Evolutionary conservation across 2,797 vertebrate genomes (phyloP), one percentile per base, ranked within the genome.

Genomic region (Crax fasciolata): DNA sequence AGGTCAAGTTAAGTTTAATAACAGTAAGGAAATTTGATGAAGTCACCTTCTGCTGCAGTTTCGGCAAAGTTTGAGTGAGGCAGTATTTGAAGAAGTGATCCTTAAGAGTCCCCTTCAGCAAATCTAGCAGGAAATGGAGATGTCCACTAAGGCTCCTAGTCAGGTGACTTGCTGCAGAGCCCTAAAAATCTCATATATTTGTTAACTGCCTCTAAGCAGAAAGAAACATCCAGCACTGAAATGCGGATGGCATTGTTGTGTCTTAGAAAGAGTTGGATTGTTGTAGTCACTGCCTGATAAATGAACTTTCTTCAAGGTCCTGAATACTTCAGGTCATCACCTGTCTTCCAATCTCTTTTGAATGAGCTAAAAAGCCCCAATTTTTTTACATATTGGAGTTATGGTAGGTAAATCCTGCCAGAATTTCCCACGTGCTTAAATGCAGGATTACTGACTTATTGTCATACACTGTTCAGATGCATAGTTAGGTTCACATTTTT

Each of bases 1-100:
- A 71, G 78, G 54, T 76, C 70, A 89, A 85, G 30, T 57, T 63
- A 57, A 74, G 39, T 90, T 79, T 80, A 92, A 72, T 68, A 89
- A 80, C 46, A 83, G 49, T 48, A 13, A 75, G 54, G 30, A 90
- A 93, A 58, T 87, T 35, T 43, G 46, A 65, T 71, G 39, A 84
- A 18, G 25, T 92, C 44, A 75, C 25, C 39, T 72, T 90, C 30
- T 87, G n/a, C 41, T 92, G 21, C 61, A 70, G 24, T 43, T 89
- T 59, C 43, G 58, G 32, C 27, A 62, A 32, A 14, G 16, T 70
- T 77, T 82, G 41, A 87, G 21, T 0, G 0, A 91, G 35, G 28
- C 44, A 63, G 9, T 49, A 43, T 74, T 79, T 92, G 30, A 58
- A 58, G 35, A 51, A 18, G 7, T 44, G 18, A 70, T 84, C 32